Percentiles rank a stretch among this genome's conserved stretches.
phyloP scores from a whole-genome alignment of 1,140 invertebrate species.

The Bilobella aurantiaca region DNA sequence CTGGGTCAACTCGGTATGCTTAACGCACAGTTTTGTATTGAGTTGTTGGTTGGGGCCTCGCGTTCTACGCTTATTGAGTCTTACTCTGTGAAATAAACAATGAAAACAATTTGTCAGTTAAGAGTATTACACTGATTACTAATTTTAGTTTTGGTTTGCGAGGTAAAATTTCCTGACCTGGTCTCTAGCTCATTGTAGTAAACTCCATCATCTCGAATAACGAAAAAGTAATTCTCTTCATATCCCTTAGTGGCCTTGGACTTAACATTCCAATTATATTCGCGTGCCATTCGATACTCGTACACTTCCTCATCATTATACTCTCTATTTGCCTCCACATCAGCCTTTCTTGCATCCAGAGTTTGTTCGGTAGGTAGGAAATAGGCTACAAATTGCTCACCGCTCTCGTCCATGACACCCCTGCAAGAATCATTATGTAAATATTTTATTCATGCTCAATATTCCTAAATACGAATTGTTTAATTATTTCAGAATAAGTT shows the following conservation, averaged over 20 bases:
- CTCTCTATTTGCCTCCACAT: slow-evolving; percentile 62
- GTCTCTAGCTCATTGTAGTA: slow-evolving; percentile 98
- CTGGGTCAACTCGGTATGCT: slow-evolving; percentile 76
- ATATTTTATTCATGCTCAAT: not conserved
- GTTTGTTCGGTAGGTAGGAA: slow-evolving; percentile 92
- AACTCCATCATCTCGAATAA: slow-evolving; percentile 73
- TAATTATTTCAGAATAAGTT: not conserved
- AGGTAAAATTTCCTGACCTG: slow-evolving; percentile 41
- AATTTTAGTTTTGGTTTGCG: not conserved
- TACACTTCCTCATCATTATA: slow-evolving; percentile 88
- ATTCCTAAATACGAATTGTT: too few relatives aligned
- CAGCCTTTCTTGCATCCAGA: slow-evolving; percentile 69
- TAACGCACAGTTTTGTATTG: slow-evolving; percentile 75
- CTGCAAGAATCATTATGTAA: not conserved
- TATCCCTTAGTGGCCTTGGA: slow-evolving; percentile 95
- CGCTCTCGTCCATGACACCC: slow-evolving; percentile 95
- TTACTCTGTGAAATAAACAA: slow-evolving; percentile 42
- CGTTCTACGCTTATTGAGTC: slow-evolving; percentile 46
- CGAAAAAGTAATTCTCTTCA: slow-evolving; percentile 97
- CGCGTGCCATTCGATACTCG: slow-evolving; percentile 87
- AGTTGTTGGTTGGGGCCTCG: slow-evolving; percentile 45
- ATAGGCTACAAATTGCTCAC: slow-evolving; percentile 97
- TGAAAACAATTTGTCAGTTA: too few relatives aligned
- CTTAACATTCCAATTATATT: slow-evolving; percentile 98
- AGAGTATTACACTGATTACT: too few relatives aligned